phyloP scores from a whole-genome alignment of 2,888 invertebrate genomes.

The Geophilus truncorum region DNA sequence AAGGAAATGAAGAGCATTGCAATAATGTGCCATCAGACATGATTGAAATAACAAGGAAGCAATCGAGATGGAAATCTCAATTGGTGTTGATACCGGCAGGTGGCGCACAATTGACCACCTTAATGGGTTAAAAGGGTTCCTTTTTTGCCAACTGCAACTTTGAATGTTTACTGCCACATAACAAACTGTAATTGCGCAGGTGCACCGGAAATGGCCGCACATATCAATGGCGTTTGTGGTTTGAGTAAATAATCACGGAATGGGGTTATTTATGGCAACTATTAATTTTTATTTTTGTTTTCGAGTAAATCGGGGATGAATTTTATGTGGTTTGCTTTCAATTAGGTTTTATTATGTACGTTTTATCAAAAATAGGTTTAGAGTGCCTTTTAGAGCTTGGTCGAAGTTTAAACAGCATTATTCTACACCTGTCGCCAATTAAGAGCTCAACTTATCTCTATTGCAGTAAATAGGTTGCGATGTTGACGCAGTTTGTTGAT shows the following conservation, averaged over 20 bases:
- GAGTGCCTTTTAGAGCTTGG: neutral
- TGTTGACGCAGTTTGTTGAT: neutral
- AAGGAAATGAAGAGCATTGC: neutral
- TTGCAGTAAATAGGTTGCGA: neutral
- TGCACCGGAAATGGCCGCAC: neutral
- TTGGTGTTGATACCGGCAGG: constrained; percentile 10
- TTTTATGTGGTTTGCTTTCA: no score
- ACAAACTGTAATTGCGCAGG: neutral
- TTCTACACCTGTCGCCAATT: neutral
- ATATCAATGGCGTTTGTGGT: no score
- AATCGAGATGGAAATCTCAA: constrained; percentile 10
- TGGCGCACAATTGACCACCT: neutral
- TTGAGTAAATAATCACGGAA: no score
- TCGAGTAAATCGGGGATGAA: no score
- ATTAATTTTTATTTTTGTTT: no score
- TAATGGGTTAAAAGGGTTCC: neutral
- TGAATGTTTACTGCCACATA: neutral
- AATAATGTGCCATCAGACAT: constrained; percentile 7
- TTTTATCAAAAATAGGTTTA: no score
- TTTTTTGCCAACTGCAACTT: neutral
- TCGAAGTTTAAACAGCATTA: neutral
- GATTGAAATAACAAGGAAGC: constrained; percentile 11
- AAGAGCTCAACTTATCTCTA: neutral
- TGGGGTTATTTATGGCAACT: no score
- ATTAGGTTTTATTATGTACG: no score